phyloP scores from a whole-genome alignment of 2,888 invertebrate species.

The Scaptodrosophila latifasciaeformis region DNA sequence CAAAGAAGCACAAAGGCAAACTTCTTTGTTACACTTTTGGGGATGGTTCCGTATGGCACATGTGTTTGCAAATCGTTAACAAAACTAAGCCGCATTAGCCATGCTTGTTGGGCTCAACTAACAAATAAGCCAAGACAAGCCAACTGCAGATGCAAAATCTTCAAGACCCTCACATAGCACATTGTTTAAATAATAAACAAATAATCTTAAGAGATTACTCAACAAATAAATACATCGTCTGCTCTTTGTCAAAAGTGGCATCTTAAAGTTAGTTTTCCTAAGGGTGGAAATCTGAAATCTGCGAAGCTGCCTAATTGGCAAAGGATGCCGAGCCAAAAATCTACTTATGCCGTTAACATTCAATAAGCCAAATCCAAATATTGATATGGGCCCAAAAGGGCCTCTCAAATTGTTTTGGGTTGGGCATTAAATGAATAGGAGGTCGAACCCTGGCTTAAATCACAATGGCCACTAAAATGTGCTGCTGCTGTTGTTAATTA shows the following conservation, averaged over 20 bases:
- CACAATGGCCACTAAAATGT: conserved; percentile 63
- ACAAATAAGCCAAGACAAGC: conserved; percentile 1
- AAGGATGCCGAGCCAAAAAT: too few species aligned
- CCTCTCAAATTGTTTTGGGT: conserved; percentile 33
- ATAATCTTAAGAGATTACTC: conserved; percentile 33
- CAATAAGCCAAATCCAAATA: conserved; percentile 45
- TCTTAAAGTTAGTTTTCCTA: conserved; percentile 40
- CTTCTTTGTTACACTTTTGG: background rate
- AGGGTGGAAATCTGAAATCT: conserved; percentile 33
- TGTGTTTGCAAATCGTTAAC: conserved; percentile 59
- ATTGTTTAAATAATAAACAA: conserved; percentile 26
- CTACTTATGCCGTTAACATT: conserved; percentile 32
- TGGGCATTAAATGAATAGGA: too few species aligned
- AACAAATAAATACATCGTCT: too few species aligned
- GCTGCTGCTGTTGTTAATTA: conserved; percentile 72
- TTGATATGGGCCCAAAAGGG: conserved; percentile 14
- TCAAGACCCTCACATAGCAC: too few species aligned
- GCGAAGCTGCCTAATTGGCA: conserved; percentile 54
- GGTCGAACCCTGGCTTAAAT: conserved; percentile 65
- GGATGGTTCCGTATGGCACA: conserved; percentile 26
- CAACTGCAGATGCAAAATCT: conserved; percentile 36
- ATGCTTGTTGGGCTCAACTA: conserved; percentile 31
- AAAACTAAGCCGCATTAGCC: conserved; percentile 57
- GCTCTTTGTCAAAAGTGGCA: too few species aligned
- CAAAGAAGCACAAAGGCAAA: background rate